Conservation (phyloP, 2,113 vertebrate genomes). For the Strix uralensis region DNA sequence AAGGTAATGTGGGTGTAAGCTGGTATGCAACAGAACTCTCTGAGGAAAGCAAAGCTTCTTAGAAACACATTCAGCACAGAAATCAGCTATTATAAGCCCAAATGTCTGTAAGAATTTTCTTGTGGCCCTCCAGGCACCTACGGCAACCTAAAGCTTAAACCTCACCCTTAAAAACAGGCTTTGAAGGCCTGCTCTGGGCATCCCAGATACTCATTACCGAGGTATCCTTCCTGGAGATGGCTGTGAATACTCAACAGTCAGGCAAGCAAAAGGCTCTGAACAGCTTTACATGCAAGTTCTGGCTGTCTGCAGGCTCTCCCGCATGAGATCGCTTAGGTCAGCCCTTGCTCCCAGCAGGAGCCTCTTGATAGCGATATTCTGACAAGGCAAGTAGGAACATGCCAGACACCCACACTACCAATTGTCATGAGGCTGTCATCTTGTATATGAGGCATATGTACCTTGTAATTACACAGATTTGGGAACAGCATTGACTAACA, state of each 20-base stretch:
- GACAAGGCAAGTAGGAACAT: not conserved
- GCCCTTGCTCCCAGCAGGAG: slow-evolving; percentile 1
- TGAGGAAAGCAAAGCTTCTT: not conserved
- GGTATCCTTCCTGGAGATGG: not conserved
- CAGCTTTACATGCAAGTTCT: not conserved
- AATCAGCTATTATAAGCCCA: not conserved
- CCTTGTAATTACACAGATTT: slow-evolving; percentile 29
- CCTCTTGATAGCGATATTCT: not conserved
- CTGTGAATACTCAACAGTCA: not conserved
- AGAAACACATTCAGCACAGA: not conserved
- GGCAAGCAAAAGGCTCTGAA: not conserved
- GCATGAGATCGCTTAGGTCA: not conserved
- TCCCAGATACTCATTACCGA: rapidly evolving
- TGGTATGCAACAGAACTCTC: not conserved
- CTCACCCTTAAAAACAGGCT: not conserved
- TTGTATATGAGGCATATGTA: not conserved
- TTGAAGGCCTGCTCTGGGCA: not conserved
- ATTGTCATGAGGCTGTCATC: slow-evolving; percentile 4
- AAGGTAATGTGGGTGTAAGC: not conserved
- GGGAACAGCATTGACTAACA: not conserved
- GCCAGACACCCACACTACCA: not conserved
- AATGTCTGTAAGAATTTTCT: not conserved
- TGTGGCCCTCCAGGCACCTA: not conserved
- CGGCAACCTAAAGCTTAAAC: not conserved
- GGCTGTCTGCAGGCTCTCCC: not conserved